These are phyloP conservation scores for Sphaerophoria taeniata DNA, from an alignment of 2,888 invertebrate species.

Conservation along the genomic window DNA sequence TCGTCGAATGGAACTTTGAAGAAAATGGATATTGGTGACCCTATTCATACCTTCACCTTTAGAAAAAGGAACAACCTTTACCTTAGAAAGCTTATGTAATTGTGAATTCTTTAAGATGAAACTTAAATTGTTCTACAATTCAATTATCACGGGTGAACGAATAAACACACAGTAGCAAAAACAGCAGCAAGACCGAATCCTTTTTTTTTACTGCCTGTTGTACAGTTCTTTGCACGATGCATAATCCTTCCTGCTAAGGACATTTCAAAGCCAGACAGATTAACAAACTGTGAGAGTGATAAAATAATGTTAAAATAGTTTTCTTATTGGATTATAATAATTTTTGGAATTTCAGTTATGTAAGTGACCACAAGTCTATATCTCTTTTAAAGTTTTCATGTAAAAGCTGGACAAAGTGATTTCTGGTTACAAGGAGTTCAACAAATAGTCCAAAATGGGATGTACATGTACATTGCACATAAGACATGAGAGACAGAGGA, in stretches of 20 bases:
- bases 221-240: background rate
- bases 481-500: too few species aligned
- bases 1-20: background rate
- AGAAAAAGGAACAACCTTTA: background rate
- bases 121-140: conserved; percentile 72
- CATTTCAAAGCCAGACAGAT: conserved; percentile 29
- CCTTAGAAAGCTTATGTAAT: conserved; percentile 17
- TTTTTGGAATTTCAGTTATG: conserved; percentile 57
- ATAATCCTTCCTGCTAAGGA: background rate
- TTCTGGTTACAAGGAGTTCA: background rate
- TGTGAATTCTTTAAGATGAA: conserved; percentile 59
- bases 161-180: conserved; percentile 33
- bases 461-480: too few species aligned
- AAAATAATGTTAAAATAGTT: conserved; percentile 73
- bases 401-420: background rate
- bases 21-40: conserved; percentile 34
- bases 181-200: conserved; percentile 16
- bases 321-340: conserved; percentile 71
- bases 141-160: conserved; percentile 66
- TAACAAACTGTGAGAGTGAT: conserved; percentile 70
- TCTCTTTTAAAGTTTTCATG: conserved; percentile 36
- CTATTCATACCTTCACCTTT: background rate
- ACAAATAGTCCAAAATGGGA: too few species aligned
- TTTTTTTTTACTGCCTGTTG: background rate
- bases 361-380: conserved; percentile 68